Percentiles rank a stretch among this genome's conserved stretches.
Conservation (phyloP, 1,140 invertebrate genomes). For the Nymphalis io region DNA sequence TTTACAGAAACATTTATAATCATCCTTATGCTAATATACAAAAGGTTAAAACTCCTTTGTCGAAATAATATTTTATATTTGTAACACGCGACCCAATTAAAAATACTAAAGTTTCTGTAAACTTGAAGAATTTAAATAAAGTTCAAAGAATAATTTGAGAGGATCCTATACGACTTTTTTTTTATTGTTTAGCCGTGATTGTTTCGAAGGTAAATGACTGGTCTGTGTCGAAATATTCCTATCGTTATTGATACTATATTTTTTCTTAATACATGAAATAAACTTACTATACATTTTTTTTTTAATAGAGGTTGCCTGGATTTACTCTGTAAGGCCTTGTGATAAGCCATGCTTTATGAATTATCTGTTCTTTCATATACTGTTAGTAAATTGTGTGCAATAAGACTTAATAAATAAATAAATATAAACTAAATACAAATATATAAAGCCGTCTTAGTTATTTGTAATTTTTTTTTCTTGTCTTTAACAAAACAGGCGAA, state of each 20-base stretch:
- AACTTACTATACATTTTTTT: too few relatives aligned
- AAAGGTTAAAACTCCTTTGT: neutral
- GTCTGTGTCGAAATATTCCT: neutral
- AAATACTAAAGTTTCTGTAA: conserved; percentile 6
- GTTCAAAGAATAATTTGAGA: conserved; percentile 21
- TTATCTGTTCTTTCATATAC: too few relatives aligned
- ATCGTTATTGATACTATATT: neutral
- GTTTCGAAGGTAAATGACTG: neutral
- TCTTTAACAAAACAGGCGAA: too few relatives aligned
- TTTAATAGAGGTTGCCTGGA: too few relatives aligned
- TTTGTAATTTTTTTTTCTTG: too few relatives aligned
- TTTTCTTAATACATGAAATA: too few relatives aligned
- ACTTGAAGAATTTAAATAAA: conserved; percentile 20
- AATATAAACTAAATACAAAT: too few relatives aligned
- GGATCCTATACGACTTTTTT: conserved; percentile 3
- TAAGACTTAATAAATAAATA: too few relatives aligned
- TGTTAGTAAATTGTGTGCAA: too few relatives aligned
- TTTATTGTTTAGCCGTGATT: conserved; percentile 11
- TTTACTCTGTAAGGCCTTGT: too few relatives aligned
- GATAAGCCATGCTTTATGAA: too few relatives aligned
- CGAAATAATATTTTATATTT: neutral
- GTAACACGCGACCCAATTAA: conserved; percentile 22
- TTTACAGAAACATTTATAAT: neutral
- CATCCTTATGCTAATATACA: neutral
- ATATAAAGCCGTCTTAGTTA: too few relatives aligned